Percentiles rank a stretch among this genome's conserved stretches.
phyloP scores from a whole-genome alignment of 1,140 invertebrate species.

The Drosophila nasuta region DNA sequence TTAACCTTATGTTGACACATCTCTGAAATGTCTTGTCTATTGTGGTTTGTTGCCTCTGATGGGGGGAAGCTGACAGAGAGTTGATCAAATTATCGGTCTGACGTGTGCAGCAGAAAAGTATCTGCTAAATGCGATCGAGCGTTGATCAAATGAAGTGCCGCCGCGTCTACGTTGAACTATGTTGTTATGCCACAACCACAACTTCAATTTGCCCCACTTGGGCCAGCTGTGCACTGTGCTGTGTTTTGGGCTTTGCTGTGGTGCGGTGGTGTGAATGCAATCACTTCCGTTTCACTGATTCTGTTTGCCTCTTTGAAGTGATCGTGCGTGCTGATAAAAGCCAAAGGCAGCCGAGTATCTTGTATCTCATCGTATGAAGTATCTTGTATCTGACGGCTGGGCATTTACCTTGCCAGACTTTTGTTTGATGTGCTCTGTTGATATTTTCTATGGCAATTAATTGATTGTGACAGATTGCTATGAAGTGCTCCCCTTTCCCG shows the following conservation, averaged over 20 bases:
- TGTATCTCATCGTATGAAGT: slow-evolving; percentile 30
- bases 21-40: slow-evolving; percentile 23
- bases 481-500: slow-evolving; percentile 39
- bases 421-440: slow-evolving; percentile 72
- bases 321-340: slow-evolving; percentile 81
- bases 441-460: slow-evolving; percentile 70
- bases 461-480: slow-evolving; percentile 80
- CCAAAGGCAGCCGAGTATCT: slow-evolving; percentile 45
- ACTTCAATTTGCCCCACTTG: slow-evolving; percentile 51
- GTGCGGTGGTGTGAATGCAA: slow-evolving; percentile 66
- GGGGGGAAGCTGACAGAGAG: slow-evolving; percentile 46
- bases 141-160: slow-evolving; percentile 66
- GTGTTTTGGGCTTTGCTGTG: slow-evolving; percentile 4
- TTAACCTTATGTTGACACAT: slow-evolving; percentile 74
- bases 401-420: slow-evolving; percentile 48
- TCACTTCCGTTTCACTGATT: slow-evolving; percentile 77
- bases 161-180: slow-evolving; percentile 13
- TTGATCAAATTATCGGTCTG: slow-evolving; percentile 71
- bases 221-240: slow-evolving; percentile 17
- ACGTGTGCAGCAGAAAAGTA: slow-evolving; percentile 51
- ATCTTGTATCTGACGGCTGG: slow-evolving; percentile 52
- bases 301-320: slow-evolving; percentile 67
- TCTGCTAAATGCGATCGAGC: slow-evolving; percentile 49
- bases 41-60: slow-evolving; percentile 14
- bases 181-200: slow-evolving; percentile 28